Percentiles rank a stretch among this genome's conserved stretches.
Evolutionary conservation across 1,140 invertebrate genomes (phyloP).

Genomic region (Hyposmocoma kahamanoa): DNA sequence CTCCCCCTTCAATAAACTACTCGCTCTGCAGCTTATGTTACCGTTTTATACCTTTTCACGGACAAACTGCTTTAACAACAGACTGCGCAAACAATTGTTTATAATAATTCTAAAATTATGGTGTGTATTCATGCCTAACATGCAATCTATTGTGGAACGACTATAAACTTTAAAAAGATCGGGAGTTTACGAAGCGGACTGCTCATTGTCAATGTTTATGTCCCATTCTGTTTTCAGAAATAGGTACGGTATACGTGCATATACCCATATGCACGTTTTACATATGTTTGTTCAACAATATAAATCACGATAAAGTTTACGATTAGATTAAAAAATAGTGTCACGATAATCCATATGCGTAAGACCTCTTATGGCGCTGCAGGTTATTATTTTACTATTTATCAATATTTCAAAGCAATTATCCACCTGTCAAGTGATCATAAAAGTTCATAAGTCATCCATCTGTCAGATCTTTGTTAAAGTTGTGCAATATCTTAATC

Average conservation of each 20-base stretch:
- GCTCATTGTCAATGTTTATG: not conserved
- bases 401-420: conserved; percentile 12
- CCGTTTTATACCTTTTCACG: conserved; percentile 16
- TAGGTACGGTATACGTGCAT: too few species aligned
- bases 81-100: conserved; percentile 8
- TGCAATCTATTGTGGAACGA: not conserved
- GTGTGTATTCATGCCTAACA: not conserved
- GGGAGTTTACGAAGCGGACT: not conserved
- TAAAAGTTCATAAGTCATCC: not conserved
- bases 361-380: too few species aligned
- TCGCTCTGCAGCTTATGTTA: conserved; percentile 28
- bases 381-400: conserved; percentile 1
- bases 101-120: not conserved
- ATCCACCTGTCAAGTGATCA: not conserved
- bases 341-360: too few species aligned
- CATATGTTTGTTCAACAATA: too few species aligned
- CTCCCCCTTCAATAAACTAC: conserved; percentile 35
- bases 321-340: too few species aligned
- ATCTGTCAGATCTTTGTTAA: not conserved
- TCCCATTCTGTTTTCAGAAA: too few species aligned
- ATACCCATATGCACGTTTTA: too few species aligned
- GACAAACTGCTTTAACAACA: conserved; percentile 9
- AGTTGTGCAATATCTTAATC: conserved; percentile 19
- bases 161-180: too few species aligned
- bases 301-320: too few species aligned